phyloP scores from a whole-genome alignment of 2,113 vertebrate species.

The Psilopogon haemacephalus region DNA sequence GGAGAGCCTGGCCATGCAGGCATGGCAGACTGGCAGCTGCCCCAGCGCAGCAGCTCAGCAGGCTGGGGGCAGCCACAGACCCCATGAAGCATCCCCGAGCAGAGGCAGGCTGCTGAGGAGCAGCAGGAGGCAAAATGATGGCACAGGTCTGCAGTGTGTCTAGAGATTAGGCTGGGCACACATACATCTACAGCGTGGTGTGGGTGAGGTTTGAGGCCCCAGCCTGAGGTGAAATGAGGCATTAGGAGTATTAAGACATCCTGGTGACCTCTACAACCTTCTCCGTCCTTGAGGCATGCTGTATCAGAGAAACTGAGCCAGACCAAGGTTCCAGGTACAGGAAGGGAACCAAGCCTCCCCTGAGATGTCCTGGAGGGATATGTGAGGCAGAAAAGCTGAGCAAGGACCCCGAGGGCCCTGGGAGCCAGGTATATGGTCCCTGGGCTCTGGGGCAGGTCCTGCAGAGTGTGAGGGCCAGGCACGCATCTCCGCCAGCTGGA shows the following conservation, averaged over 20 bases:
- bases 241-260: background rate
- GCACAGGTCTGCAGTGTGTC: background rate
- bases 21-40: background rate
- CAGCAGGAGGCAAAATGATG: background rate
- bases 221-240: background rate
- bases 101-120: background rate
- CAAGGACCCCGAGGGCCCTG: background rate
- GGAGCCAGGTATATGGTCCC: background rate
- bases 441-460: background rate
- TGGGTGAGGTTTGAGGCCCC: background rate
- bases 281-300: rapidly evolving
- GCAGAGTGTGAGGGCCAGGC: background rate
- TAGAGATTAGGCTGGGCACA: background rate
- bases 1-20: background rate
- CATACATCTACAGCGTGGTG: too few species aligned
- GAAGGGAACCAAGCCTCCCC: background rate
- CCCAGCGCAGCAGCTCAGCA: background rate
- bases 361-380: rapidly evolving
- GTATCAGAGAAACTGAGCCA: background rate
- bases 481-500: background rate
- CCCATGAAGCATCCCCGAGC: background rate
- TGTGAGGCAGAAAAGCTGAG: background rate
- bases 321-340: rapidly evolving
- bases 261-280: background rate
- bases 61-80: background rate